Conservation (phyloP, 2,797 vertebrate species). For the Thamnophis elegans region DNA sequence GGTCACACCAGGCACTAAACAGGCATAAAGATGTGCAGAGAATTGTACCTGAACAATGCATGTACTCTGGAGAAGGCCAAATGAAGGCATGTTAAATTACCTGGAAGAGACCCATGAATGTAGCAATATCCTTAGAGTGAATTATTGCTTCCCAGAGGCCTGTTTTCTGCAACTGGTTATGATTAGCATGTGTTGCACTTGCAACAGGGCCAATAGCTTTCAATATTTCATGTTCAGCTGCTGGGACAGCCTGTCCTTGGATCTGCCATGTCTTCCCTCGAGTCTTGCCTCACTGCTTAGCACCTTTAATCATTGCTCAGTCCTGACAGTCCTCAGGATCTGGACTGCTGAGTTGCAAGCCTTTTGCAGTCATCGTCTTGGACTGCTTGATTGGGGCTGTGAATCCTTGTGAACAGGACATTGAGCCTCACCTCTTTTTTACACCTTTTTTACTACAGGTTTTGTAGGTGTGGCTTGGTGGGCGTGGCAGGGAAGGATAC, state of each 20-base stretch:
- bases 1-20: neutral
- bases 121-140: neutral
- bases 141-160: neutral
- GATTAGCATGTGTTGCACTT: neutral
- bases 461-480: too few species aligned
- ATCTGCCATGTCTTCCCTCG: neutral
- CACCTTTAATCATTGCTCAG: neutral
- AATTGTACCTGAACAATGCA: neutral
- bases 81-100: neutral
- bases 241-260: neutral
- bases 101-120: neutral
- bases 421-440: constrained; percentile 71
- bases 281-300: neutral
- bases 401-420: neutral
- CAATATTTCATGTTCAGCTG: neutral
- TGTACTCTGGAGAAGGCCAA: neutral
- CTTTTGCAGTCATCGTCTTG: neutral
- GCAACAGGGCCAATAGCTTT: neutral
- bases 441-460: constrained; percentile 67
- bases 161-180: neutral
- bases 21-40: neutral
- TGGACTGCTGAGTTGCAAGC: neutral
- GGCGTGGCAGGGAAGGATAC: too few species aligned
- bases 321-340: neutral
- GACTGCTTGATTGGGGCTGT: neutral